A percentile compares a stretch with the other conserved stretches of the same genome.
Evolutionary conservation across 2,797 vertebrate species (phyloP).

Genomic region (Acestrorhynchus altus): DNA sequence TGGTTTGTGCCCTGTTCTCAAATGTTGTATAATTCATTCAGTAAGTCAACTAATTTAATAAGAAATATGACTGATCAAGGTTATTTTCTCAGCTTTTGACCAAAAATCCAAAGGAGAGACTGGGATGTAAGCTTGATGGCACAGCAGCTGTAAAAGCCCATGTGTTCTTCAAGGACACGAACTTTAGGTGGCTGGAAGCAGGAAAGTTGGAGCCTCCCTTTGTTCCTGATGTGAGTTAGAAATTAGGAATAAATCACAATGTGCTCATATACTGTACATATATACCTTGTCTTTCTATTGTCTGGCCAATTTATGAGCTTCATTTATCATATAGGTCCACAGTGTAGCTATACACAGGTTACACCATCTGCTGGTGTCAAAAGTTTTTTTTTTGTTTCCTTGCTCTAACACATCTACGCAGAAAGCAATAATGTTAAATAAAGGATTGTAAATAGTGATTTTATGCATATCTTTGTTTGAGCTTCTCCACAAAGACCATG

Average conservation of each 20-base stretch:
- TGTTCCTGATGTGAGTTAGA: slow-evolving; percentile 78
- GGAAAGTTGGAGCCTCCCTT: slow-evolving; percentile 78
- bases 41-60: too few species aligned
- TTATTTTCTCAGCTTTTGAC: slow-evolving; percentile 74
- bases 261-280: neutral
- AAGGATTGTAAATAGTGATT: too few species aligned
- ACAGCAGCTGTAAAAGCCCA: slow-evolving; percentile 74
- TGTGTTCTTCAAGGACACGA: slow-evolving; percentile 79
- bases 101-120: slow-evolving; percentile 76
- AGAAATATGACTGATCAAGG: neutral
- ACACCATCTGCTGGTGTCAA: too few species aligned
- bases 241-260: neutral
- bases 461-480: too few species aligned
- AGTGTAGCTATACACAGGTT: too few species aligned
- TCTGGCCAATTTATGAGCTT: too few species aligned
- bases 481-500: too few species aligned
- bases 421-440: too few species aligned
- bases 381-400: too few species aligned
- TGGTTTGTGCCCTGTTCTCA: too few species aligned
- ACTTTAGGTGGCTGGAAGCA: slow-evolving; percentile 85
- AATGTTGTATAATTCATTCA: neutral
- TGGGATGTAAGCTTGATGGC: slow-evolving; percentile 71
- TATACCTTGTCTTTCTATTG: neutral
- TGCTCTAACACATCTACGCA: too few species aligned
- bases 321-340: too few species aligned